phyloP scores from a whole-genome alignment of 2,113 vertebrate species.

The Lycocorax pyrrhopterus region DNA sequence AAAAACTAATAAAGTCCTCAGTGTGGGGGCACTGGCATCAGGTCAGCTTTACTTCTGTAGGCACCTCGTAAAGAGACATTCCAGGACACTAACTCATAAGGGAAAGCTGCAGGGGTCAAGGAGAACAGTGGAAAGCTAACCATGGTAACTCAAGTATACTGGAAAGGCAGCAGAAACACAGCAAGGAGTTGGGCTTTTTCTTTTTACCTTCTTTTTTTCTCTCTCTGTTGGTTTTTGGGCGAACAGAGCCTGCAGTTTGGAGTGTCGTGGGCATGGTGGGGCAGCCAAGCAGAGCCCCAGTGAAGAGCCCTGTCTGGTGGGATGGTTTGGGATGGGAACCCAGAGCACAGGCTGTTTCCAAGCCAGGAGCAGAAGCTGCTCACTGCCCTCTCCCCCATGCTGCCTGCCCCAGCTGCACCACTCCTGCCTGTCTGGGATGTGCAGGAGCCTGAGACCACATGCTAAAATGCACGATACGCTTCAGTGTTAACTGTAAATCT shows the following conservation, averaged over 20 bases:
- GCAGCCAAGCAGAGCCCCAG: background rate
- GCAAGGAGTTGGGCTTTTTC: background rate
- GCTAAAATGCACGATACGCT: fast-evolving
- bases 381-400: fast-evolving
- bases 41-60: constrained; percentile 75
- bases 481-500: background rate
- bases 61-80: constrained; percentile 83
- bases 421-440: background rate
- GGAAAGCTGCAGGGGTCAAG: constrained; percentile 73
- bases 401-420: background rate
- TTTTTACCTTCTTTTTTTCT: background rate
- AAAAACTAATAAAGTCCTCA: constrained; percentile 83
- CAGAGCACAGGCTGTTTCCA: background rate
- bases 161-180: constrained; percentile 23
- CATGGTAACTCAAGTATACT: constrained; percentile 67
- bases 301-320: background rate
- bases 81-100: constrained; percentile 80
- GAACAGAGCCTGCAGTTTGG: background rate
- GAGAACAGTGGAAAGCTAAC: constrained; percentile 64
- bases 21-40: constrained; percentile 79
- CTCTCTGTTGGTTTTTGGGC: background rate
- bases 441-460: background rate
- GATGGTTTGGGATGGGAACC: background rate
- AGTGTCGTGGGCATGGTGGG: background rate
- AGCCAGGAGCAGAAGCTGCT: background rate